A percentile compares a stretch with the other conserved stretches of the same genome.
Evolutionary conservation across 1,140 invertebrate species (phyloP).

Genomic region (Geopemphigus sp.): DNA sequence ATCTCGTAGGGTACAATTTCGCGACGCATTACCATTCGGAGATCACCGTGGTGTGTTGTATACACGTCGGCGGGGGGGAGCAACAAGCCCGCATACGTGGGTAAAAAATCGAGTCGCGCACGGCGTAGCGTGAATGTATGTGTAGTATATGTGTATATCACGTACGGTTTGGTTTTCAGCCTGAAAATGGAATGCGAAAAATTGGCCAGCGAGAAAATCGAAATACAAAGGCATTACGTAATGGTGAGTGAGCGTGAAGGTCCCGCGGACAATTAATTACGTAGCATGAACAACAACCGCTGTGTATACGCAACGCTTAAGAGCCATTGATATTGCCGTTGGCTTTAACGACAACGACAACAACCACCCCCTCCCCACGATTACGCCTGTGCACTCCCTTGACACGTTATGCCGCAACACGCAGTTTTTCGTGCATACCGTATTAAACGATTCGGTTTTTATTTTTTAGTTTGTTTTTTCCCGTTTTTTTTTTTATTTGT

Average conservation of each 20-base stretch:
- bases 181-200: constrained; percentile 58
- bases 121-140: constrained; percentile 8
- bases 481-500: too few species aligned
- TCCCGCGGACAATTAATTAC: constrained; percentile 49
- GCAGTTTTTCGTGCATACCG: neutral
- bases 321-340: constrained; percentile 36
- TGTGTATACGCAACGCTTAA: constrained; percentile 44
- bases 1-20: too few species aligned
- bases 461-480: too few species aligned
- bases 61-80: too few species aligned
- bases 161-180: constrained; percentile 53
- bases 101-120: constrained; percentile 56
- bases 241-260: constrained; percentile 70
- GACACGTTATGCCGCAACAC: neutral
- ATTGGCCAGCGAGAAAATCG: constrained; percentile 92
- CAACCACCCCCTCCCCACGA: neutral
- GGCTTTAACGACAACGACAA: constrained; percentile 17
- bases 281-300: constrained; percentile 48
- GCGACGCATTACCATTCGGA: too few species aligned
- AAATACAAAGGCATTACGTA: constrained; percentile 96
- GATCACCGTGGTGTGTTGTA: too few species aligned
- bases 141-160: constrained; percentile 25
- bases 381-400: constrained; percentile 17
- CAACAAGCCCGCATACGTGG: too few species aligned
- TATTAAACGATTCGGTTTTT: neutral